Evolutionary conservation across 2,797 vertebrate species (phyloP).

Genomic region (Phoebastria nigripes): DNA sequence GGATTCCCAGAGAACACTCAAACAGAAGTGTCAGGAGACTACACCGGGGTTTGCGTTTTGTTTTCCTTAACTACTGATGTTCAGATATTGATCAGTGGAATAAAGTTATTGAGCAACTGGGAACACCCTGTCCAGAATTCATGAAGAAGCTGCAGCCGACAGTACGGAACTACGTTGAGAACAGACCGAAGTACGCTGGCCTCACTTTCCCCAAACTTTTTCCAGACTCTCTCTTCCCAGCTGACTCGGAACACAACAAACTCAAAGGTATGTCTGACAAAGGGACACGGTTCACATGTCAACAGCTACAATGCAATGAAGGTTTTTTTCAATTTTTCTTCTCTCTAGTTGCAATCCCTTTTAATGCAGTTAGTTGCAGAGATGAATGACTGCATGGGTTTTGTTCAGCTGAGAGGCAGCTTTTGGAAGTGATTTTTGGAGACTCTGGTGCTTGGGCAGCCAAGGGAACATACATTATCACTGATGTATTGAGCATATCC

Average conservation of each 20-base stretch:
- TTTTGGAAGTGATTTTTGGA: background rate
- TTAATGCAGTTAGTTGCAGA: background rate
- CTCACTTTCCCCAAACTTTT: slow-evolving; percentile 98
- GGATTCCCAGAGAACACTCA: background rate
- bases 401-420: background rate
- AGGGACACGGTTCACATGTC: rapidly evolving
- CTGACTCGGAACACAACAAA: slow-evolving; percentile 99
- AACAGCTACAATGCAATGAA: background rate
- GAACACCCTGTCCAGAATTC: slow-evolving; percentile 94
- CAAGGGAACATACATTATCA: background rate
- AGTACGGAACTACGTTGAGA: slow-evolving; percentile 98
- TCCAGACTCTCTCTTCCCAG: slow-evolving; percentile 97
- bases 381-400: background rate
- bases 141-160: slow-evolving; percentile 99
- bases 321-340: background rate
- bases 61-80: slow-evolving; percentile 80
- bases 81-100: slow-evolving; percentile 99
- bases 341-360: background rate
- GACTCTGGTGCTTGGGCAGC: background rate
- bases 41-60: background rate
- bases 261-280: slow-evolving; percentile 88
- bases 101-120: slow-evolving; percentile 99
- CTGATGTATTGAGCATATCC: background rate
- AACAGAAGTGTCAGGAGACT: background rate
- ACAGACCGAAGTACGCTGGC: slow-evolving; percentile 95